These are phyloP conservation scores for Poliocrania exsul DNA, from an alignment of 2,797 vertebrate species.

Conservation along the genomic window DNA sequence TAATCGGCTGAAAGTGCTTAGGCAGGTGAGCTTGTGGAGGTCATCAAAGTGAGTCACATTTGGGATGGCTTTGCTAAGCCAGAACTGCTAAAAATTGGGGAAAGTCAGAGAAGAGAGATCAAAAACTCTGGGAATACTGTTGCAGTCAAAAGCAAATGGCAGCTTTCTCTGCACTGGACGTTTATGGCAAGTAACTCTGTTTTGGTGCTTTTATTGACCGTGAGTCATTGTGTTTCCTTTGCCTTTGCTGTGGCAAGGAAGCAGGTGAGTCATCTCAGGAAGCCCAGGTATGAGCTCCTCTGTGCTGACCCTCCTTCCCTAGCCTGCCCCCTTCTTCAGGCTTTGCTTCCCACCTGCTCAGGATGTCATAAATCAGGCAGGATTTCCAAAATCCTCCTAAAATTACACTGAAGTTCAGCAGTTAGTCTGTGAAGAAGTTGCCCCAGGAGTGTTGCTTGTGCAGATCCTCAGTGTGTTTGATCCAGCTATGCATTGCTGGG, in stretches of 20 bases:
- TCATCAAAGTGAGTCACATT: neutral
- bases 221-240: neutral
- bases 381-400: neutral
- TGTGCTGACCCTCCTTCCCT: neutral
- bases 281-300: neutral
- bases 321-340: neutral
- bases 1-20: neutral
- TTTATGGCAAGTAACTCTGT: neutral
- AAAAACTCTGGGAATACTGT: neutral
- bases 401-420: neutral
- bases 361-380: neutral
- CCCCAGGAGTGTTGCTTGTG: neutral
- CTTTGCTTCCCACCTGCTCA: neutral
- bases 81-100: neutral
- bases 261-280: neutral
- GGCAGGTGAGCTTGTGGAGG: neutral
- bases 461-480: neutral
- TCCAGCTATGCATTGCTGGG: neutral
- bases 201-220: neutral
- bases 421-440: neutral
- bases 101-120: neutral
- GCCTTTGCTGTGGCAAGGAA: neutral
- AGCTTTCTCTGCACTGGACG: accelerated
- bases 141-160: neutral
- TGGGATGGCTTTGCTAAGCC: neutral